Evolutionary conservation across 2,113 vertebrate species (phyloP).

Genomic region (Nanorana parkeri): DNA sequence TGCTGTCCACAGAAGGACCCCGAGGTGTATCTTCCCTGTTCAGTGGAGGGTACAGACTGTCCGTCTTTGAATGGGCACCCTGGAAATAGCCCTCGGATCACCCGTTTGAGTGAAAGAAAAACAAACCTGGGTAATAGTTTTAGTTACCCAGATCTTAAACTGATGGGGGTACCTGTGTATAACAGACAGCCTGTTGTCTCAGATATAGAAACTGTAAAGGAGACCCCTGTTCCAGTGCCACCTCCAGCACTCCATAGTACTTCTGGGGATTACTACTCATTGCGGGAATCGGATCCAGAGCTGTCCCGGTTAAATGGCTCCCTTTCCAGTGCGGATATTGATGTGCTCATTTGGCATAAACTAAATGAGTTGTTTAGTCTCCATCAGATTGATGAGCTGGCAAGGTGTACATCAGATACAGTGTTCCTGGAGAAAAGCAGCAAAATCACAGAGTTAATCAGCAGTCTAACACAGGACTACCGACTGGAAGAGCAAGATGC

Average conservation of each 20-base stretch:
- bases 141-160: conserved; percentile 88
- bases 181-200: conserved; percentile 61
- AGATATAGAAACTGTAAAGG: conserved; percentile 73
- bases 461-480: conserved; percentile 96
- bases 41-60: conserved; percentile 68
- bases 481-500: conserved; percentile 96
- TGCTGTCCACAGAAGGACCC: conserved; percentile 74
- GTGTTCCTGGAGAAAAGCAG: conserved; percentile 97
- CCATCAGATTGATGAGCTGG: conserved; percentile 97
- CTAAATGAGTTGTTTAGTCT: conserved; percentile 95
- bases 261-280: conserved; percentile 87
- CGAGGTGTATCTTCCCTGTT: conserved; percentile 77
- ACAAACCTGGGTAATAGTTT: conserved; percentile 82
- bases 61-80: conserved; percentile 77
- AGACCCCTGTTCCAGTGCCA: conserved; percentile 66
- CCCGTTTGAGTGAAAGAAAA: conserved; percentile 70
- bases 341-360: conserved; percentile 94
- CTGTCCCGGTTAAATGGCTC: conserved; percentile 86
- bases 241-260: conserved; percentile 67
- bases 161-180: conserved; percentile 87
- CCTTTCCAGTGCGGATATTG: conserved; percentile 89
- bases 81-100: conserved; percentile 71
- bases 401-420: conserved; percentile 95
- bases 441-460: conserved; percentile 97
- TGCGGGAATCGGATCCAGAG: conserved; percentile 84